phyloP scores from a whole-genome alignment of 2,797 vertebrate species.

The Epinephelus malabaricus region DNA sequence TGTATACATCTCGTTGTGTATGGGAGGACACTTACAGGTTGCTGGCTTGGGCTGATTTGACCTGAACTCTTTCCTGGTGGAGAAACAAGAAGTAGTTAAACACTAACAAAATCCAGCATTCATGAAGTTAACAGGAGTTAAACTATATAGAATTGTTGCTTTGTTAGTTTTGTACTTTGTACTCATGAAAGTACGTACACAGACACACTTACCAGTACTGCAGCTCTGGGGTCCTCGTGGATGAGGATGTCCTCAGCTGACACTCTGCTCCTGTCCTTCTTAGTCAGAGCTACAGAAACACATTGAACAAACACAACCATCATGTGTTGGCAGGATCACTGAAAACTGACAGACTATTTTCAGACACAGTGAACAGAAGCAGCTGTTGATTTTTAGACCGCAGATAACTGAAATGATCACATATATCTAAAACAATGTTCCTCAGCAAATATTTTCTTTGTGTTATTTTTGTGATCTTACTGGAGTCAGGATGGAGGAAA shows the following conservation, averaged over 20 bases:
- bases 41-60: slow-evolving; percentile 90
- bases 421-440: neutral
- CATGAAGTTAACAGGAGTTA: neutral
- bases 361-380: neutral
- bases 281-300: slow-evolving; percentile 84
- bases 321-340: neutral
- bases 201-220: slow-evolving; percentile 86
- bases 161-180: neutral
- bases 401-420: neutral
- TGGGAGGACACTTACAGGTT: slow-evolving; percentile 89
- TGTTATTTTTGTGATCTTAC: slow-evolving; percentile 65
- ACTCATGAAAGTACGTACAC: neutral
- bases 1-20: neutral
- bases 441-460: neutral
- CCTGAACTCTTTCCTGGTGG: slow-evolving; percentile 93
- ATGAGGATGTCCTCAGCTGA: slow-evolving; percentile 88
- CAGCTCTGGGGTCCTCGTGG: slow-evolving; percentile 89
- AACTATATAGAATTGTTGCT: neutral
- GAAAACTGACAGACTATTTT: neutral
- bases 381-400: neutral
- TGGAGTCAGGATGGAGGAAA: slow-evolving; percentile 81
- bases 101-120: neutral
- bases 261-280: slow-evolving; percentile 85
- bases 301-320: slow-evolving; percentile 6
- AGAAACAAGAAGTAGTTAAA: slow-evolving; percentile 42